Base-by-base conservation (phyloP, 35 echinoderm and acorn worm genomes). In the Acanthaster planci region DNA sequence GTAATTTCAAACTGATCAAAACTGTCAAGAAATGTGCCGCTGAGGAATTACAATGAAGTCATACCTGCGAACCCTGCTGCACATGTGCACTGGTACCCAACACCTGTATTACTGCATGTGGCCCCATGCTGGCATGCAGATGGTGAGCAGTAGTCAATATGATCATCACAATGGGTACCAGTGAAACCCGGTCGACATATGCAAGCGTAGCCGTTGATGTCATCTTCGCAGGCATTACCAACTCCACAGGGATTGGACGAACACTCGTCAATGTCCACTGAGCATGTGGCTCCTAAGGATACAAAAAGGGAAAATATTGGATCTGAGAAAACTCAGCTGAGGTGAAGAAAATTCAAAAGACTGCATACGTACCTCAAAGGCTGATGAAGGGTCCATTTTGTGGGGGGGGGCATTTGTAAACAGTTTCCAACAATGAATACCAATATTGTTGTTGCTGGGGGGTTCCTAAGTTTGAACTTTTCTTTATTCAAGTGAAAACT, bases 81-180 rank as follows among this genome's bases (percentile, higher is more conserved):
- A 36, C 95, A 97, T n/a, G 78, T 51, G 76, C 95, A 97, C 76
- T 67, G 79, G 57, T 77, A 97, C 17, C 76, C 67, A 34, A 77
- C 54, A 0, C 59, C 60, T 21, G 18, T 31, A 54, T 91, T 81
- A 22, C 87, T 21, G 75, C 93, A 95, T 21, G 77, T 78, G 19
- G 78, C 93, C 26, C 55, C 80, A 44, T 90, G 44, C 29, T 84
- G 68, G 60, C 93, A 95, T 0, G 88, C 80, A 40, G 50, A 51
- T 3, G 88, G 82, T 12, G 32, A 34, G 23, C 93, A 95, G 67
- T 91, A 88, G 31, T 95, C 72, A 16, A 88, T 53, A 21, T 91
- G 39, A 32, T 72, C 51, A 42, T 95, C 56, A 68, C 93, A 95
- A 34, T 75, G 36, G 9, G 23, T 23, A 30, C 86, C 91, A 52